Conservation (phyloP, 2,113 vertebrate species). For the Ophthalmotilapia sp. region DNA sequence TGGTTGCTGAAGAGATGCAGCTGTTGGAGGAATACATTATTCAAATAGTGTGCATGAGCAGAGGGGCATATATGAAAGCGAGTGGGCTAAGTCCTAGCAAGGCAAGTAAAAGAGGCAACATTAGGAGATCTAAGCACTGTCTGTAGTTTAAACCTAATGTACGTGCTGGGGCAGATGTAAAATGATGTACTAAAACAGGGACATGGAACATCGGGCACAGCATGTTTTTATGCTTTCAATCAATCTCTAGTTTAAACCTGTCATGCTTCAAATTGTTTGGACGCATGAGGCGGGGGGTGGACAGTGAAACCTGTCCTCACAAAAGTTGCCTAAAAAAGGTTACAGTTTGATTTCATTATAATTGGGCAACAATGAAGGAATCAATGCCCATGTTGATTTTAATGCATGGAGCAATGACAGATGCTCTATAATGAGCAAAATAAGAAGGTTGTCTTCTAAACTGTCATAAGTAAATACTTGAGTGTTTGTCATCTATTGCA, state of each 20-base stretch:
- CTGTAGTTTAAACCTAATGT: background rate
- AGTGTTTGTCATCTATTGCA: background rate
- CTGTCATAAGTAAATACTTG: background rate
- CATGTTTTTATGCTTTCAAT: background rate
- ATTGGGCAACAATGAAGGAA: background rate
- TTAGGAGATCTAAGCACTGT: background rate
- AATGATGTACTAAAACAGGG: background rate
- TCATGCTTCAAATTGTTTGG: background rate
- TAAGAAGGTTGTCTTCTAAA: background rate
- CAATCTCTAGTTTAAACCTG: background rate
- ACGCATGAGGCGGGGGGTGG: background rate
- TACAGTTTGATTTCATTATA: background rate
- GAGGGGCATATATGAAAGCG: background rate
- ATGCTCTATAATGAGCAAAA: slow-evolving; percentile 13
- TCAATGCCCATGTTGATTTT: background rate
- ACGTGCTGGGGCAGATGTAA: background rate
- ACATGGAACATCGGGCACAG: background rate
- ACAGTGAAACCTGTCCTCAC: background rate
- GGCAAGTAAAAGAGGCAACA: background rate
- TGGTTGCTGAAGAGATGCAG: background rate
- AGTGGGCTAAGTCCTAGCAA: background rate
- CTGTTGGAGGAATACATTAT: background rate
- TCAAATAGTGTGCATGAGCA: background rate
- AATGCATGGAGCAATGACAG: background rate
- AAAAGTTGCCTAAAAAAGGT: background rate